Evolutionary conservation across 2,113 vertebrate species (phyloP), one percentile per base, ranked within the genome.

Genomic region (Platycercus adscitus): DNA sequence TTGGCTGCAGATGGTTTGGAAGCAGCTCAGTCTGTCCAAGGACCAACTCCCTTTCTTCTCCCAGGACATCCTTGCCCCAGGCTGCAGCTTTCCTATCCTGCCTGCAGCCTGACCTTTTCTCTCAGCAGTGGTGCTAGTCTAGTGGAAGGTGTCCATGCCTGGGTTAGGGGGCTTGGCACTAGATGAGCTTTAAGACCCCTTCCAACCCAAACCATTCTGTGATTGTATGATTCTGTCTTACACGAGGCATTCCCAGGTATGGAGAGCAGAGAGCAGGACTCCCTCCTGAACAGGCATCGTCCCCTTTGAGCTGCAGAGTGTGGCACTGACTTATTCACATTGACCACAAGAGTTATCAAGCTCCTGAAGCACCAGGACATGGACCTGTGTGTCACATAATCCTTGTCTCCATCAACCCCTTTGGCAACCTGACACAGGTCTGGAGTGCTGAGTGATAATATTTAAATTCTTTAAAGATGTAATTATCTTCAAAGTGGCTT

Each of bases 331-430:
- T 20, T 8, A 15, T 28, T 68, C 20, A 10, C 33, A 58, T 35
- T 58, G 14, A 24, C 21, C 21, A 58, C 20, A 56, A 18, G 29
- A n/a, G 6, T 3, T 16, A 9, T 11, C 5, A 17, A n/a, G 13
- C 7, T 24, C 24, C 24, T 4, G 24, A 17, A 50, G 5, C 71
- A 33, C 11, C 7, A 2, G 46, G 46, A 61, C 13, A 26, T 2
- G 1, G 10, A 12, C 26, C 65, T 6, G 21, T 8, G 31, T 7
- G 0, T 28, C 0, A 0, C 1, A 0, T 9, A 26, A 41, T 33
- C 47, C 41, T 60, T 2, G 17, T 19, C 33, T 35, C 46, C 65
- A 16, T 8, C 86, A 33, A 65, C n/a, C 26, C 49, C 46, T 53
- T 41, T 33, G 26, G 39, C 39, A 11, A 8, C 18, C 55, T 39